Base-by-base conservation (phyloP, 2,113 vertebrate species). In the Stegastes partitus region DNA sequence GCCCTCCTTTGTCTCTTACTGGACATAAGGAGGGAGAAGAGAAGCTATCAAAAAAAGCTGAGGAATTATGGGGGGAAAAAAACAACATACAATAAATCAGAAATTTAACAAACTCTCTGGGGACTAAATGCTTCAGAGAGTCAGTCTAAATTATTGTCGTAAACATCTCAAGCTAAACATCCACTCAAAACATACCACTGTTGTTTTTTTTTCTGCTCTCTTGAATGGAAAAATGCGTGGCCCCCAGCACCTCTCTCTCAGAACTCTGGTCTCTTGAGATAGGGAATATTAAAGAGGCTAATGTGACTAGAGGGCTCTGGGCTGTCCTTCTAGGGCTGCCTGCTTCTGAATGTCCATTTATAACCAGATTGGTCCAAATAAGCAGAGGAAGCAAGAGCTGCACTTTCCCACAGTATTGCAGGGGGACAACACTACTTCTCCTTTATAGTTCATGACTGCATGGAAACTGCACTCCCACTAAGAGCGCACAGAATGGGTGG, bases 371-470 rank as follows among this genome's bases (percentile, higher is more conserved):
- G 92, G 91, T 93, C 80, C 67, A 92, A 94, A 93, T 86, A 93
- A 92, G 92, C 90, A 86, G 66, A 87, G 88, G 87, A 92, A 90
- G 82, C 82, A 47, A 57, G 86, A 93, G 87, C 92, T 71, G 81
- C 86, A 92, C 89, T 95, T 95, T 95, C 94, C 94, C 94, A 95
- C 94, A 94, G 93, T 92, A 51, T 47, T 81, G 73, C 68, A 68
- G 80, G 85, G 92, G 90, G 85, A 88, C 82, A 77, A 63, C 68
- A 57, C 68, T 70, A 87, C 81, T 82, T 89, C 78, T 89, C 89
- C 87, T 90, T 92, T 90, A 92, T 86, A 88, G 86, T 89, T 86
- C 77, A 82, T 90, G 90, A 92, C 91, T 91, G 86, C 87, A 92
- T 93, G 92, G 89, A 89, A 88, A 94, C 87, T 87, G 56, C 91